Conservation (phyloP, 2,113 vertebrate genomes). For the Pseudorectes ferrugineus region DNA sequence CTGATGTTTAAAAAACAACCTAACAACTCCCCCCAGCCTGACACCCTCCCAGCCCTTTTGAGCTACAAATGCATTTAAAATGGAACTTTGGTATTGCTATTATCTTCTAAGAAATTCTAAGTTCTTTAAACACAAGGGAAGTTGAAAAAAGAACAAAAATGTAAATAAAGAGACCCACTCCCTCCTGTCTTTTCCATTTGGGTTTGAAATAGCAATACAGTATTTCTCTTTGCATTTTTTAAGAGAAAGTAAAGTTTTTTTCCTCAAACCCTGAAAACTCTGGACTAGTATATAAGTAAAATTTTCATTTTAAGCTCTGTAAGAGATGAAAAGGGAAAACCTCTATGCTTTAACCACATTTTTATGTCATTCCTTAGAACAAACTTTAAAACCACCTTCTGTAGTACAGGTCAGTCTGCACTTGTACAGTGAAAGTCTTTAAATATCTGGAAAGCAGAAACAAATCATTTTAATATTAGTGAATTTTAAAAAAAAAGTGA, state of each 20-base stretch:
- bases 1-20: background rate
- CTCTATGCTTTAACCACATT: background rate
- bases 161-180: background rate
- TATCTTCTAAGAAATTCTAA: background rate
- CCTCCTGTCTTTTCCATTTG: background rate
- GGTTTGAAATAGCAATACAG: background rate
- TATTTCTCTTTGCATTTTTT: background rate
- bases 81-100: background rate
- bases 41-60: accelerated
- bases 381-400: background rate
- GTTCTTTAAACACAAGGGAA: background rate
- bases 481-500: background rate
- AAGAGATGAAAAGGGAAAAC: background rate
- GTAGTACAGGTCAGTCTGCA: background rate
- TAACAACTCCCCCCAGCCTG: accelerated
- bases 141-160: background rate
- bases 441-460: background rate
- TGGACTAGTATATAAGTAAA: background rate
- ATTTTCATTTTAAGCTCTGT: background rate
- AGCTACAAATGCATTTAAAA: background rate
- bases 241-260: background rate
- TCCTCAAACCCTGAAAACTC: background rate
- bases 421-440: background rate
- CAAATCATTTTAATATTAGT: accelerated
- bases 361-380: background rate